Evolutionary conservation across 2,797 vertebrate species (phyloP).

Genomic region (Ciconia nigra): DNA sequence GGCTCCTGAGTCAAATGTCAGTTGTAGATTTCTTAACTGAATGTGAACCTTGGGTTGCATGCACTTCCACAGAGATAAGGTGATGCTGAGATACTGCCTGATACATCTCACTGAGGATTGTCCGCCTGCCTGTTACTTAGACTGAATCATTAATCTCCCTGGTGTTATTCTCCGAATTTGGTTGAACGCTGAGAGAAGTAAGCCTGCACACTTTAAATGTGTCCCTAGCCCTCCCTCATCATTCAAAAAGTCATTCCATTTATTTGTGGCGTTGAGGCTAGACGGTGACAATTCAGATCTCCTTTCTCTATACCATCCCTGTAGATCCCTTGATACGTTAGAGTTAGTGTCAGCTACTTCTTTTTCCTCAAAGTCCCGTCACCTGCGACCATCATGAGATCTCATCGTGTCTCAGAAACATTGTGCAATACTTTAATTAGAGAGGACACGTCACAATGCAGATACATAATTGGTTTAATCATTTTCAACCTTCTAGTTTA

Average conservation of each 20-base stretch:
- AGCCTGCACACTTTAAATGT: neutral
- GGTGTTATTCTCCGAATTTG: neutral
- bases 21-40: neutral
- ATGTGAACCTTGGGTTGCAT: neutral
- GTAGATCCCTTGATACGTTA: neutral
- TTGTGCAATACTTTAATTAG: neutral
- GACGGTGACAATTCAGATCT: neutral
- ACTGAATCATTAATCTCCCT: neutral
- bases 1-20: neutral
- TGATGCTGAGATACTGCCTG: neutral
- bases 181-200: neutral
- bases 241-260: neutral
- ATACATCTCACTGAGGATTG: neutral
- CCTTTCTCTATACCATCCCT: neutral
- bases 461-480: neutral
- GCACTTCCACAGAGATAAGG: neutral
- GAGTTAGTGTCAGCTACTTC: neutral
- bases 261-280: neutral
- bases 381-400: neutral
- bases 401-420: neutral
- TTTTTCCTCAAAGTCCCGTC: neutral
- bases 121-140: neutral
- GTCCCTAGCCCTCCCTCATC: neutral
- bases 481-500: neutral
- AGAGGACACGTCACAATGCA: rapidly evolving